Conservation (phyloP, 2,113 vertebrate species). For the Bos indicus region DNA sequence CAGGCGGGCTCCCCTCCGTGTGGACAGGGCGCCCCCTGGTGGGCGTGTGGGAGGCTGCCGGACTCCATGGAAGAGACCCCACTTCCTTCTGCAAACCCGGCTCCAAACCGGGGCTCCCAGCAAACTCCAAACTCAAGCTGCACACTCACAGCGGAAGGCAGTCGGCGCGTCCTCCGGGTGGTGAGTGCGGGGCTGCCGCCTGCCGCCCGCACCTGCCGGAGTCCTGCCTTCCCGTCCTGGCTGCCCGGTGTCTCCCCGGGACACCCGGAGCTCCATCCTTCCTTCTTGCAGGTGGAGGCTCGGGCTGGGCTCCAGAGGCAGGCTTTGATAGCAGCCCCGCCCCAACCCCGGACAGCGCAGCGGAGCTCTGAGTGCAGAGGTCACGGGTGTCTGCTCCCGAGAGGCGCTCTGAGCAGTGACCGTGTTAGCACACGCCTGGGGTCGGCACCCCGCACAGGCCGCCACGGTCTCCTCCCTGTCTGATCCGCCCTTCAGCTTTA, state of each 20-base stretch:
- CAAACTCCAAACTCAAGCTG: rapidly evolving
- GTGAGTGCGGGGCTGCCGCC: rapidly evolving
- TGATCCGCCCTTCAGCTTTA: rapidly evolving
- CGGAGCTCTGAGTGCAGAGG: not conserved
- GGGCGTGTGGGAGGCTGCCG: rapidly evolving
- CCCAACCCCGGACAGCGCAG: rapidly evolving
- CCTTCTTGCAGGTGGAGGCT: not conserved
- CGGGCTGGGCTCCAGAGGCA: not conserved
- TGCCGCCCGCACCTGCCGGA: not conserved
- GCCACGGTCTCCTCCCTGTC: too few species aligned
- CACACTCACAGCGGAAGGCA: rapidly evolving
- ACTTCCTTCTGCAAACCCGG: rapidly evolving
- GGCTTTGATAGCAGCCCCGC: not conserved
- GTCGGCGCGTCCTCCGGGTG: rapidly evolving
- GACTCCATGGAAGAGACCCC: rapidly evolving
- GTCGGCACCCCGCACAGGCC: rapidly evolving
- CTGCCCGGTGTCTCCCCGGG: rapidly evolving
- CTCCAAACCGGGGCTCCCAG: rapidly evolving
- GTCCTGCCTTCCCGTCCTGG: rapidly evolving
- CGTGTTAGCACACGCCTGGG: rapidly evolving
- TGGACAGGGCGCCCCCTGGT: not conserved
- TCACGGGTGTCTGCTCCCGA: rapidly evolving
- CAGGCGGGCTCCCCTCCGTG: rapidly evolving
- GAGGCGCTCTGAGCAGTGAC: not conserved
- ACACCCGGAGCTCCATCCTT: rapidly evolving